Percentiles rank a stretch among this genome's conserved stretches.
Conservation (phyloP, 2,797 vertebrate species). For the Aldrovandia affinis region DNA sequence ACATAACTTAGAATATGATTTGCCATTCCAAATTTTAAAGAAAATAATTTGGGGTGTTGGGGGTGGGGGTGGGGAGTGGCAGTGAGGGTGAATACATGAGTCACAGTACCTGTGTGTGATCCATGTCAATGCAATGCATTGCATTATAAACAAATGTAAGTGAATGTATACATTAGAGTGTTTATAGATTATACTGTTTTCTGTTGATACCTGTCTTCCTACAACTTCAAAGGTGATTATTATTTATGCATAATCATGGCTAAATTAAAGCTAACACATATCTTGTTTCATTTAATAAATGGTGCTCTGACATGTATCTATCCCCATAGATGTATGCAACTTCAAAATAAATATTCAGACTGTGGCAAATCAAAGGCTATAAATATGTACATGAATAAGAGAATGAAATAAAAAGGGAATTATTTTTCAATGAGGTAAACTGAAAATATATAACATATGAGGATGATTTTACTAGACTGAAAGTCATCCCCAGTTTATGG, state of each 20-base stretch:
- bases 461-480: too few species aligned
- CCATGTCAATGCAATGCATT: background rate
- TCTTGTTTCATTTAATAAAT: background rate
- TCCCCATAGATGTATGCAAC: background rate
- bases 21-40: too few species aligned
- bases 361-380: too few species aligned
- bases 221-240: background rate
- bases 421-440: too few species aligned
- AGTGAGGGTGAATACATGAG: too few species aligned
- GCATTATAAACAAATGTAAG: background rate
- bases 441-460: too few species aligned
- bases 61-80: too few species aligned
- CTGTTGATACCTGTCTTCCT: background rate
- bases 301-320: background rate
- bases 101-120: background rate
- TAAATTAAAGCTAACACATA: background rate
- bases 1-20: too few species aligned
- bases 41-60: too few species aligned
- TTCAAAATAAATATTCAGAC: background rate
- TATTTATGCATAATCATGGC: conserved; percentile 7
- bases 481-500: background rate
- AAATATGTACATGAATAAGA: too few species aligned
- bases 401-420: too few species aligned
- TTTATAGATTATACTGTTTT: background rate
- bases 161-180: background rate